Evolutionary conservation across 2,113 vertebrate genomes (phyloP).

Genomic region (Nanorana parkeri): DNA sequence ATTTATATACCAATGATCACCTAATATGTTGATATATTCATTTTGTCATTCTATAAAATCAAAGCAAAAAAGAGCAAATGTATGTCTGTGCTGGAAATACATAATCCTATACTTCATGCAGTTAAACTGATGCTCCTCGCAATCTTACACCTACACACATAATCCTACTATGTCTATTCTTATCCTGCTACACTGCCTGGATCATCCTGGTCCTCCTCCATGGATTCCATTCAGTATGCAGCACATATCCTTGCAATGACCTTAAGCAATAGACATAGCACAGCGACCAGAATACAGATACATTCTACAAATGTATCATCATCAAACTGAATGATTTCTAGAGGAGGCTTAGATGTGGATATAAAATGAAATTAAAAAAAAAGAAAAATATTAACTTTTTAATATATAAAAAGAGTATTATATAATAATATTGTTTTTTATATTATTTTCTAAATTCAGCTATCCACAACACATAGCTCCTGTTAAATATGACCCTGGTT

Average conservation of each 20-base stretch:
- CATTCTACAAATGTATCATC: not conserved
- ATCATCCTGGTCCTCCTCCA: conserved; percentile 14
- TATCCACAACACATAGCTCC: too few species aligned
- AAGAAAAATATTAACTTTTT: not conserved
- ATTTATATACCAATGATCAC: not conserved
- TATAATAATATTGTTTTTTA: too few species aligned
- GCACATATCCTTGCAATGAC: conserved; percentile 36
- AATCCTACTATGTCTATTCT: conserved; percentile 41
- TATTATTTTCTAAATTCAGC: too few species aligned
- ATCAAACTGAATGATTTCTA: not conserved
- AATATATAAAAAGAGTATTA: too few species aligned
- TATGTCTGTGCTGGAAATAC: not conserved
- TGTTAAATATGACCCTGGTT: too few species aligned
- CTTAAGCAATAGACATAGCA: not conserved
- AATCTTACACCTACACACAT: conserved; percentile 15
- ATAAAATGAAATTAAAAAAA: not conserved
- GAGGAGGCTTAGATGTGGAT: too few species aligned
- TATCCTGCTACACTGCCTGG: conserved; percentile 13
- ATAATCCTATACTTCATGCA: not conserved
- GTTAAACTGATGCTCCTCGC: not conserved
- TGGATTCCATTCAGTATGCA: conserved; percentile 7
- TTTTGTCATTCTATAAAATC: not conserved
- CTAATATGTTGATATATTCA: not conserved
- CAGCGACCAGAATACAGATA: not conserved
- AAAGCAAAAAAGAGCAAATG: not conserved